These are phyloP conservation scores for Nematolebias whitei DNA, from an alignment of 2,113 vertebrate species.

Conservation along the genomic window DNA sequence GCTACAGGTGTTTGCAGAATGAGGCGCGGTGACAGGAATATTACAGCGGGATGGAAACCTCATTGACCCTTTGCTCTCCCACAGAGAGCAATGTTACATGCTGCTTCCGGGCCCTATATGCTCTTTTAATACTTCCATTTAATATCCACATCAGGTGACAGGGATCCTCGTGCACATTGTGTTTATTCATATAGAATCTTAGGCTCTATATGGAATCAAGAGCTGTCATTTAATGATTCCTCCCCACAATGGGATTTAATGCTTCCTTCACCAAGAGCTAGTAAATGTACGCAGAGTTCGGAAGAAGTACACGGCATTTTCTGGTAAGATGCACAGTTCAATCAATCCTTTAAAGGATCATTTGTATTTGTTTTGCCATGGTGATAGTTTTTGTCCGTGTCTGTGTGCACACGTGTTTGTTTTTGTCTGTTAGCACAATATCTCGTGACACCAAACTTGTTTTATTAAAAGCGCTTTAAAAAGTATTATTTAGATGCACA, in stretches of 20 bases:
- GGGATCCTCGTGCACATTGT: conserved; percentile 9
- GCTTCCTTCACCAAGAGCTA: conserved; percentile 15
- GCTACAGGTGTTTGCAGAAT: conserved; percentile 66
- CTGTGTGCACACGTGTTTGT: no score
- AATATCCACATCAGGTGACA: conserved; percentile 46
- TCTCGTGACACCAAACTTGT: no score
- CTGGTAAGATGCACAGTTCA: conserved; percentile 2
- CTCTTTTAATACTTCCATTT: conserved; percentile 35
- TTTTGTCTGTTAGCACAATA: no score
- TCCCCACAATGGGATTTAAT: conserved; percentile 4
- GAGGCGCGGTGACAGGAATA: conserved; percentile 46
- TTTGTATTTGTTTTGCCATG: no score
- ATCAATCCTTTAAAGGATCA: no score
- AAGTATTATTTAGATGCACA: no score
- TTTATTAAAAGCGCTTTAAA: no score
- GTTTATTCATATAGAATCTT: conserved; percentile 29
- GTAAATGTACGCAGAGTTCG: conserved; percentile 12
- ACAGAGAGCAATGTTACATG: conserved; percentile 31
- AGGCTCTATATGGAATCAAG: conserved; percentile 25
- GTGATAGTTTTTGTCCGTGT: no score
- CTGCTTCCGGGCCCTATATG: conserved; percentile 30
- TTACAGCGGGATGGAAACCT: conserved; percentile 41
- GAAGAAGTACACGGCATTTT: conserved; percentile 8
- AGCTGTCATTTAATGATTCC: conserved; percentile 37
- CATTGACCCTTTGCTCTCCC: conserved; percentile 53